phyloP scores from a whole-genome alignment of 2,113 vertebrate species.

The Capreolus pygargus region DNA sequence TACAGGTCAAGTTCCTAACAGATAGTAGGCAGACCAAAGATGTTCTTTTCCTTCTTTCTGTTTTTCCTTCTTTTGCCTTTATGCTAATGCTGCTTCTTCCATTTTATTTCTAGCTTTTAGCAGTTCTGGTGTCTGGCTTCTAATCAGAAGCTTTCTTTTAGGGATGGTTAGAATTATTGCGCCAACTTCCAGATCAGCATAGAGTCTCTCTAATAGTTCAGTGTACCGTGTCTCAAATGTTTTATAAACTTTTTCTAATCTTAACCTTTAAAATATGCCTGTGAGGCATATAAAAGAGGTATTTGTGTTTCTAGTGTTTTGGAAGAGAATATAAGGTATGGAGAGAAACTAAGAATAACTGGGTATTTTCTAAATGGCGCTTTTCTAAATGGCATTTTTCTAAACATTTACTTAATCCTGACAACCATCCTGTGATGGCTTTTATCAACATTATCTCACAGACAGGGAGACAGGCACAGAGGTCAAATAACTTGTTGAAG shows the following conservation, averaged over 20 bases:
- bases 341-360: not conserved
- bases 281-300: not conserved
- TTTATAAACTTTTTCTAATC: not conserved
- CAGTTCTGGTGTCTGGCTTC: not conserved
- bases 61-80: not conserved
- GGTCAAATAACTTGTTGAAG: slow-evolving; percentile 47
- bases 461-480: not conserved
- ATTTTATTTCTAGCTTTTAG: not conserved
- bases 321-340: not conserved
- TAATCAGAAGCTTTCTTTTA: not conserved
- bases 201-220: not conserved
- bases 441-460: slow-evolving; percentile 24
- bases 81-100: not conserved
- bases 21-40: not conserved
- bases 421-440: not conserved
- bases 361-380: not conserved
- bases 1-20: not conserved
- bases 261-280: not conserved
- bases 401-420: not conserved
- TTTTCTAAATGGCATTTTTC: not conserved
- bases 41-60: not conserved
- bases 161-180: not conserved
- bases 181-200: not conserved
- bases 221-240: not conserved
- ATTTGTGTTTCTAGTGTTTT: not conserved